Evolutionary conservation across 2,113 vertebrate species (phyloP), one percentile per base, ranked within the genome.

Genomic region (Antennarius striatus): DNA sequence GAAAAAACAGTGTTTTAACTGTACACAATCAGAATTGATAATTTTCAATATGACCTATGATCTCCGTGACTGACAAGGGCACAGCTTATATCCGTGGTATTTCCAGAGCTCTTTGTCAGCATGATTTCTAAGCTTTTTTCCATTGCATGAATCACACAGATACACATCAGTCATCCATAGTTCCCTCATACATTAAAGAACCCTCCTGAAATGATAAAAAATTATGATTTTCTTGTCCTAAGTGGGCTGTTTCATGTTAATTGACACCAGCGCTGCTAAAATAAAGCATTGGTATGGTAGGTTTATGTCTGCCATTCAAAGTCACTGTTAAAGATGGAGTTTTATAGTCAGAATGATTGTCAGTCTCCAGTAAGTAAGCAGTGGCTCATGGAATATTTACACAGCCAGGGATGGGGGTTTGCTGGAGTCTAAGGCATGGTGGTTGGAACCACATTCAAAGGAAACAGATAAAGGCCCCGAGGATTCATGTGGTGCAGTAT

Each of bases 361-460:
- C 77, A 77, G 77, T 88, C 74, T 77, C 51, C 72, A 83, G 43
- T 77, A 71, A 68, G 65, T 66, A 84, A 79, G 68, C 75, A 84
- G 75, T 14, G 11, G 57, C 81, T 92, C 79, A 84, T 88, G 68
- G 86, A 90, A 89, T 88, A 91, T 93, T 91, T 92, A 91, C 86
- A 86, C 80, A 88, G 79, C 63, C 62, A 69, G 56, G 73, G 73
- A 66, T n/a, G 75, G 62, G 68, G 58, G 84, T 59, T 71, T 83
- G 77, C 58, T 75, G 66, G 63, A 87, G 78, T 73, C 75, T 78
- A 73, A 78, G 84, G 77, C 83, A 74, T 82, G 75, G 77, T 75
- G 77, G 82, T 88, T 89, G 87, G 82, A 90, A 84, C 63, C 72
- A 68, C 64, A 86, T 92, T 93, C 90, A 93, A 92, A 93, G 85